Conservation (phyloP, 2,888 invertebrate species). For the Cetonia aurata region DNA sequence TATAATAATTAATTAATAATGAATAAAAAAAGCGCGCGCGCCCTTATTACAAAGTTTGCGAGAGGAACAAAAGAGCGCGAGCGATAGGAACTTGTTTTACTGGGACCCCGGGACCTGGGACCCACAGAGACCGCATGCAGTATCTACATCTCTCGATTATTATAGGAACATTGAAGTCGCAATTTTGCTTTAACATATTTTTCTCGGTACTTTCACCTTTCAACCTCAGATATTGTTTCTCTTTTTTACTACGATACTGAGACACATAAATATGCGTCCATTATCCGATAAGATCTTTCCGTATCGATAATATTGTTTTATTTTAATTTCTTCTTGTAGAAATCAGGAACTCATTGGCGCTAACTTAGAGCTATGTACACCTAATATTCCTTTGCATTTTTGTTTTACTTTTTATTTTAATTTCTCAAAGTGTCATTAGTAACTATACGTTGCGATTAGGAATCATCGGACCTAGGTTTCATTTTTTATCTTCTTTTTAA, state of each 20-base stretch:
- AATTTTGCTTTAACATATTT: slow-evolving; percentile 52
- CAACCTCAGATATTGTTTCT: slow-evolving; percentile 15
- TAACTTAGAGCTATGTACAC: slow-evolving; percentile 57
- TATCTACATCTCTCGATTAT: slow-evolving; percentile 64
- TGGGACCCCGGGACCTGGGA: slow-evolving; percentile 67
- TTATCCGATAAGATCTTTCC: slow-evolving; percentile 37
- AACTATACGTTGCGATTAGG: slow-evolving; percentile 69
- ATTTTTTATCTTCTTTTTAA: slow-evolving; percentile 39
- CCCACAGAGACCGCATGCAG: slow-evolving; percentile 65
- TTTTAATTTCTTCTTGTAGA: slow-evolving; percentile 55
- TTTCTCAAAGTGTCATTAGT: slow-evolving; percentile 60
- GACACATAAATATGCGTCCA: not conserved
- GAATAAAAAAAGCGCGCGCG: slow-evolving; percentile 67
- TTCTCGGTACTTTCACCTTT: slow-evolving; percentile 9
- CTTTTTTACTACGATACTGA: slow-evolving; percentile 29
- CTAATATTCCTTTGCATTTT: slow-evolving; percentile 40
- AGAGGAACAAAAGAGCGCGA: slow-evolving; percentile 63
- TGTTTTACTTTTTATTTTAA: slow-evolving; percentile 20
- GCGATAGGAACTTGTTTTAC: slow-evolving; percentile 69
- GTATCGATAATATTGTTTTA: slow-evolving; percentile 8
- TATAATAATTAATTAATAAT: slow-evolving; percentile 67
- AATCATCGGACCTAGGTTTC: slow-evolving; percentile 60
- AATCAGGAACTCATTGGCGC: slow-evolving; percentile 64
- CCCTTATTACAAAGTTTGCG: slow-evolving; percentile 51
- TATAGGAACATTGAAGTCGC: slow-evolving; percentile 67